These are phyloP conservation scores for Synergus itoensis DNA, from an alignment of 2,888 invertebrate species.

Conservation along the genomic window DNA sequence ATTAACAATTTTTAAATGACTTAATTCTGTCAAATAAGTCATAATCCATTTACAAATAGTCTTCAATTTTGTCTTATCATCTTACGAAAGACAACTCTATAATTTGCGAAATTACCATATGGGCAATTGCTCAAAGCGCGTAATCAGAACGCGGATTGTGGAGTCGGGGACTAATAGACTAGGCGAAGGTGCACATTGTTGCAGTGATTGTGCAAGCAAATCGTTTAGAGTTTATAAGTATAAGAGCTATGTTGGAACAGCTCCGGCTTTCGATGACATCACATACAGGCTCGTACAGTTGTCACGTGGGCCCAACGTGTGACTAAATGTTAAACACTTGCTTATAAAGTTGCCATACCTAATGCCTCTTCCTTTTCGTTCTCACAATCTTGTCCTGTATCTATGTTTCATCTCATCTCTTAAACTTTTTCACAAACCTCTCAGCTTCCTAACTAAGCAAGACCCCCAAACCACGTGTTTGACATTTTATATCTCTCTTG, in stretches of 20 bases:
- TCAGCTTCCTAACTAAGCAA: background rate
- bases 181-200: constrained; percentile 18
- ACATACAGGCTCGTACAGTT: constrained; percentile 32
- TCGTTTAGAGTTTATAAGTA: constrained; percentile 34
- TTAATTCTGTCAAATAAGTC: background rate
- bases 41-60: background rate
- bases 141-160: constrained; percentile 4
- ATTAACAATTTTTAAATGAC: too few relatives aligned
- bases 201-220: constrained; percentile 38
- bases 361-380: background rate
- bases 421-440: background rate
- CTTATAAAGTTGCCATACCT: constrained; percentile 1
- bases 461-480: constrained; percentile 14
- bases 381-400: background rate
- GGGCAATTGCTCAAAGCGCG: constrained; percentile 10
- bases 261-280: constrained; percentile 33
- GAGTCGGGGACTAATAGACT: background rate
- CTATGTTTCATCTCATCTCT: background rate
- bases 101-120: constrained; percentile 25
- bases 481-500: background rate
- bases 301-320: constrained; percentile 36
- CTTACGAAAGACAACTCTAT: background rate
- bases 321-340: constrained; percentile 18
- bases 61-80: background rate
- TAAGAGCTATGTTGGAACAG: constrained; percentile 24